phyloP scores from a whole-genome alignment of 2,888 invertebrate genomes.

The Pseudococcus jackbeardsleyi region DNA sequence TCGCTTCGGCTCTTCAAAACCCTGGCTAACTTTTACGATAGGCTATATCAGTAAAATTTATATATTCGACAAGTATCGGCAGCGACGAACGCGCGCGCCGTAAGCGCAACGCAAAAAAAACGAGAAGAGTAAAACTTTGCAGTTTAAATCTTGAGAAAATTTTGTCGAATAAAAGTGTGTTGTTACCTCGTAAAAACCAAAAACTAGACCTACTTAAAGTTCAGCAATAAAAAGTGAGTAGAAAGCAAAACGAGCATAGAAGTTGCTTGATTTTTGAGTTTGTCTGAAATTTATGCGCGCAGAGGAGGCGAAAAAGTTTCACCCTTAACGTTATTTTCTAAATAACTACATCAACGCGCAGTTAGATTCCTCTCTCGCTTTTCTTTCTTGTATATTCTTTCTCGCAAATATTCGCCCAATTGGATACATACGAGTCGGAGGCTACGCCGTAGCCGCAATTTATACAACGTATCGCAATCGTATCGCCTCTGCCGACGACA shows the following conservation, averaged over 20 bases:
- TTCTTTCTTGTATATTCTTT: not conserved
- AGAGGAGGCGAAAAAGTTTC: slow-evolving; percentile 21
- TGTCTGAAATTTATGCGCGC: slow-evolving; percentile 40
- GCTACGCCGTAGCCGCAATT: not conserved
- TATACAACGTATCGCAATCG: not conserved
- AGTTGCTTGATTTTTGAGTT: slow-evolving; percentile 58
- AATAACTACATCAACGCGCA: slow-evolving; percentile 51
- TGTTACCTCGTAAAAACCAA: slow-evolving; percentile 64
- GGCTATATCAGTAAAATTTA: slow-evolving; percentile 62
- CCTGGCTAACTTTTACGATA: slow-evolving; percentile 58
- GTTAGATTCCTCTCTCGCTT: not conserved
- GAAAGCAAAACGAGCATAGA: slow-evolving; percentile 57
- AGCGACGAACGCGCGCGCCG: not conserved
- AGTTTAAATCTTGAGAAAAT: slow-evolving; percentile 60
- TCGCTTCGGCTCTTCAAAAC: slow-evolving; percentile 20
- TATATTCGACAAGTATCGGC: slow-evolving; percentile 38
- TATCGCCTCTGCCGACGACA: not conserved
- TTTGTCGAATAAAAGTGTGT: slow-evolving; percentile 65
- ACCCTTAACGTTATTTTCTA: slow-evolving; percentile 52
- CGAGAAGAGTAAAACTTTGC: slow-evolving; percentile 54
- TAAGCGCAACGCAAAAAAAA: slow-evolving; percentile 18
- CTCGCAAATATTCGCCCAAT: slow-evolving; percentile 12
- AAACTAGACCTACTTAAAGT: slow-evolving; percentile 62
- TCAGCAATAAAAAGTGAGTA: slow-evolving; percentile 57
- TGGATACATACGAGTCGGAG: slow-evolving; percentile 2